Percentiles rank a stretch among this genome's conserved stretches.
These are phyloP conservation scores for Gambusia yucatana DNA, from an alignment of 2,797 vertebrate genomes.

Conservation along the genomic window DNA sequence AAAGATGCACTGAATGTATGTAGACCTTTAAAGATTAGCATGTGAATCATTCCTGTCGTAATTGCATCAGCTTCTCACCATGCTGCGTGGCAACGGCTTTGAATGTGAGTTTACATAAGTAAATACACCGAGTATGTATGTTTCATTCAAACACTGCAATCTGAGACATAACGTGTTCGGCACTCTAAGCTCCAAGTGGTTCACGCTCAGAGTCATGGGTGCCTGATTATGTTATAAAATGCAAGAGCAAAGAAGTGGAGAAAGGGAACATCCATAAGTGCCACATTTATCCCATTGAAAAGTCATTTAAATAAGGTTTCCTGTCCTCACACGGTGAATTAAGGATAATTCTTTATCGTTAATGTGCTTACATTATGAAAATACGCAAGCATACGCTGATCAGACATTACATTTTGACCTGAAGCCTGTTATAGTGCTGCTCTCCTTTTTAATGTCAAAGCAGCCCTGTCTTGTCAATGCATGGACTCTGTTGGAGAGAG, in stretches of 20 bases:
- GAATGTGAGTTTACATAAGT: slow-evolving; percentile 12
- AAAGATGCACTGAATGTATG: slow-evolving; percentile 46
- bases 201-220: neutral
- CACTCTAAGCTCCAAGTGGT: neutral
- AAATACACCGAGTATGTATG: neutral
- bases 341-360: neutral
- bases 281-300: neutral
- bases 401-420: neutral
- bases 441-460: neutral
- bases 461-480: neutral
- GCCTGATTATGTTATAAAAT: neutral
- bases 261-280: neutral
- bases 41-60: slow-evolving; percentile 75
- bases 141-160: slow-evolving; percentile 13
- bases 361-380: neutral
- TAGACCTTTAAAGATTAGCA: slow-evolving; percentile 74
- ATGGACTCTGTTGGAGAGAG: neutral
- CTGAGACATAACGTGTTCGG: slow-evolving; percentile 12
- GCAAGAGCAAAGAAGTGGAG: neutral
- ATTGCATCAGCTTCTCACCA: slow-evolving; percentile 54
- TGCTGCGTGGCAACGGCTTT: slow-evolving; percentile 9
- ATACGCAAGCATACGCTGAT: neutral
- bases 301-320: neutral
- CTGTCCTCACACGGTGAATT: neutral
- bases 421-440: neutral